phyloP scores from a whole-genome alignment of 2,113 vertebrate genomes.

The Nothobranchius kuhntae region DNA sequence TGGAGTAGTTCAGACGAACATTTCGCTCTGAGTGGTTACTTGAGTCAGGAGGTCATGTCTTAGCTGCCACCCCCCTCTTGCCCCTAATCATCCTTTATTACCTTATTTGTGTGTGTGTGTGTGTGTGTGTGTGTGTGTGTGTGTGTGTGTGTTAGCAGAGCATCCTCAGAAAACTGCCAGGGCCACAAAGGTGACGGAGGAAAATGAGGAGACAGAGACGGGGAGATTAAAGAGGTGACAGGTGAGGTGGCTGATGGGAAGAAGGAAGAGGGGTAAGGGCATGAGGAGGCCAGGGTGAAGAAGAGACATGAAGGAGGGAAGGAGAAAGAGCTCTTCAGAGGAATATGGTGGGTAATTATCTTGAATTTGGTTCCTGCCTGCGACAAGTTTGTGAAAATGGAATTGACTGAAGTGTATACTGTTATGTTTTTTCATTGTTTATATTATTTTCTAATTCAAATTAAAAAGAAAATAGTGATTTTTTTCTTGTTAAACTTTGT shows the following conservation, averaged over 20 bases:
- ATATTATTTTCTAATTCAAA: too few species aligned
- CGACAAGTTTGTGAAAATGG: constrained; percentile 28
- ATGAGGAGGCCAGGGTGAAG: constrained; percentile 47
- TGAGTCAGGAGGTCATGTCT: constrained; percentile 70
- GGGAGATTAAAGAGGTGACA: constrained; percentile 62
- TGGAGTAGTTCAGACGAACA: constrained; percentile 51
- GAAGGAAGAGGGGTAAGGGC: constrained; percentile 50
- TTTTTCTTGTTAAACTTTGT: too few species aligned
- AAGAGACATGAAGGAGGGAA: constrained; percentile 57
- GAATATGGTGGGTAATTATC: constrained; percentile 56
- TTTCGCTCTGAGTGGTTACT: constrained; percentile 61
- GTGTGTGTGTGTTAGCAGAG: constrained; percentile 33
- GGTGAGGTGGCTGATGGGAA: constrained; percentile 57
- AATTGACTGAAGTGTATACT: not conserved
- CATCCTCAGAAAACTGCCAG: constrained; percentile 39
- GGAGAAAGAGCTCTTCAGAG: constrained; percentile 64
- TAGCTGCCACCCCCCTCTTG: constrained; percentile 48
- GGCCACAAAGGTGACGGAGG: constrained; percentile 47
- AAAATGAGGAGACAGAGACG: constrained; percentile 44
- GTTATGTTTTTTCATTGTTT: not conserved
- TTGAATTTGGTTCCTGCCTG: constrained; percentile 39
- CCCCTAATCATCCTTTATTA: constrained; percentile 73
- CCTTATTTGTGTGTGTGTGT: constrained; percentile 33
- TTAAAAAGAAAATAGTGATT: too few species aligned
- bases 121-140: constrained; percentile 10